Base-by-base conservation (phyloP, 2,888 invertebrate species). In the Erebia ligea region DNA sequence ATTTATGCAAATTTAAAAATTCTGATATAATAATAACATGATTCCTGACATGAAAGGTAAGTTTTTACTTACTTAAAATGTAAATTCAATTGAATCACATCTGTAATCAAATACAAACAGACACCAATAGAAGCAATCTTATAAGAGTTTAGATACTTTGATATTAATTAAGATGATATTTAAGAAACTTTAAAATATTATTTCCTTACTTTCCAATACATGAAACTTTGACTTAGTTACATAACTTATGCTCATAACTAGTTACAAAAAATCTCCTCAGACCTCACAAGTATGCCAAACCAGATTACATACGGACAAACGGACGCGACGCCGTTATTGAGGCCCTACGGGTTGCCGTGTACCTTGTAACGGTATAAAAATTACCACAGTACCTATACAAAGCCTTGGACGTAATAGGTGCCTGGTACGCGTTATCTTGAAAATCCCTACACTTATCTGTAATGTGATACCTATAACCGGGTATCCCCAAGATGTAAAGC, bases 281-380 rank as follows among this genome's bases (percentile, higher is more conserved):
- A 8, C 34, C 67, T 56, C 17, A 65, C 70, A 70, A 72, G 76
- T 73, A 74, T 61, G 66, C 69, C 72, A 74, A 75, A 74, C 74
- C 68, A 75, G 74, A 72, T 72, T 72, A 73, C 54, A 68, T 52
- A 67, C 68, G 69, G 57, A 70, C 70, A 59, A 67, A 68, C 70
- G 69, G 68, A 58, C 76, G 71, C 79, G 68, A 58, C 76, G 70
- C 79, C 80, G 79, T 79, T 80, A 79, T 68, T 73, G 79, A 72
- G 80, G 80, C 79, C 77, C 79, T 78, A 72, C 74, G 77, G 79
- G 79, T 78, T 76, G 52, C 67, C 73, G 68, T 57, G 69, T 76
- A 77, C 77, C 76, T 79, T 75, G 66, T 78, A 78, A 80, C 80
- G 76, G 80, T 78, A 76, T 73, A 69, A 74, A 75, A 74, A 76